Percentiles rank a stretch among this genome's conserved stretches.
These are phyloP conservation scores for Rhipidura dahli DNA, from an alignment of 2,113 vertebrate species.

Conservation along the genomic window DNA sequence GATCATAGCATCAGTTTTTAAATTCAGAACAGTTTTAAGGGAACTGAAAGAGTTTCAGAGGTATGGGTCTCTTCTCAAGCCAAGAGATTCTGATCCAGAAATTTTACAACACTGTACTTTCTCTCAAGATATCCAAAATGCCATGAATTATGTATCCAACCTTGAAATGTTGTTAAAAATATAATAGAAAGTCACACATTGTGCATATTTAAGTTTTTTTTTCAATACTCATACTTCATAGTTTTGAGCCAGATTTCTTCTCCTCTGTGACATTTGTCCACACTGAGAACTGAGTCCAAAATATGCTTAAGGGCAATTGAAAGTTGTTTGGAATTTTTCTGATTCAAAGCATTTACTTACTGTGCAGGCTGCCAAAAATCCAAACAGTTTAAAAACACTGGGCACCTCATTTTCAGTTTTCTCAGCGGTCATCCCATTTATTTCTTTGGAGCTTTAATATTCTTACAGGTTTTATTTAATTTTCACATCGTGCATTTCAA, in stretches of 20 bases:
- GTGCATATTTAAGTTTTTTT: constrained; percentile 12
- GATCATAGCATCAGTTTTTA: not conserved
- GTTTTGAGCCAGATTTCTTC: constrained; percentile 48
- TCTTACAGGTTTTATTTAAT: constrained; percentile 33
- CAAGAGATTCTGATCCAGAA: constrained; percentile 34
- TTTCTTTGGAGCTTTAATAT: not conserved
- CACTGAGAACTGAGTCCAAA: constrained; percentile 13
- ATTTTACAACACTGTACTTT: not conserved
- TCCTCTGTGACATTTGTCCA: constrained; percentile 32
- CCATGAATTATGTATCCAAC: constrained; percentile 62
- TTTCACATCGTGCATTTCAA: constrained; percentile 27
- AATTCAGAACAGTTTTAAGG: not conserved
- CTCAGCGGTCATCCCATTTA: constrained; percentile 25
- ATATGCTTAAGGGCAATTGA: constrained; percentile 26
- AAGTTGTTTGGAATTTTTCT: constrained; percentile 51
- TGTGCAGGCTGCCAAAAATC: constrained; percentile 36
- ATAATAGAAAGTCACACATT: constrained; percentile 45
- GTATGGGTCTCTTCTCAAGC: not conserved
- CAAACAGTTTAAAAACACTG: not conserved
- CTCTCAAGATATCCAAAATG: constrained; percentile 20
- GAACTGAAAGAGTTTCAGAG: not conserved
- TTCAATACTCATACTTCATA: not conserved
- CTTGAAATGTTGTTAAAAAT: constrained; percentile 57
- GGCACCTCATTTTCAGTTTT: constrained; percentile 44
- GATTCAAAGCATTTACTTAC: constrained; percentile 25